A percentile compares a stretch with the other conserved stretches of the same genome.
phyloP scores from a whole-genome alignment of 2,113 vertebrate genomes.

The Sturnira hondurensis region DNA sequence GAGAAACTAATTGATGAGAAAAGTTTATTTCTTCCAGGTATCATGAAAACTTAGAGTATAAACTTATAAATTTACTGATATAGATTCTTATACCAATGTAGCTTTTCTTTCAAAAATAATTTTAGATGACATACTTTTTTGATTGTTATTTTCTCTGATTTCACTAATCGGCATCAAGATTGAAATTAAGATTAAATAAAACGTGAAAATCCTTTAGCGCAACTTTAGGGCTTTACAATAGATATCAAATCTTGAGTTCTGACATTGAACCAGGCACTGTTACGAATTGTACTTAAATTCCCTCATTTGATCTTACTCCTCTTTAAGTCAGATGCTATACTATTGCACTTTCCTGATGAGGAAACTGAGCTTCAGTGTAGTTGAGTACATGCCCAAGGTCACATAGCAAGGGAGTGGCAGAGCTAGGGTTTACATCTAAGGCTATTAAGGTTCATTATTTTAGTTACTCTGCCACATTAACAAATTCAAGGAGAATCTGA shows the following conservation, averaged over 20 bases:
- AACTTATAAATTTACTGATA: neutral
- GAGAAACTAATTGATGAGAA: neutral
- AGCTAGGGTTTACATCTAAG: neutral
- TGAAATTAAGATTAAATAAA: neutral
- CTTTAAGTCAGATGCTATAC: neutral
- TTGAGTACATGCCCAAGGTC: neutral
- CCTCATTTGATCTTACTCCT: neutral
- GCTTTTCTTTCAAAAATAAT: neutral
- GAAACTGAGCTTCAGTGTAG: neutral
- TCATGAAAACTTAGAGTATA: neutral
- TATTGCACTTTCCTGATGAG: neutral
- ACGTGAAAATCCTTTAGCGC: neutral
- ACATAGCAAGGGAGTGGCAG: neutral
- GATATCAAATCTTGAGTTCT: neutral
- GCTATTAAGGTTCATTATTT: neutral
- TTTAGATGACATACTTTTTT: neutral
- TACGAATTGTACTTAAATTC: neutral
- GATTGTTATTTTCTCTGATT: neutral
- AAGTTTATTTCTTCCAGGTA: conserved; percentile 16
- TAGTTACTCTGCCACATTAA: neutral
- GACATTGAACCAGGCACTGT: neutral
- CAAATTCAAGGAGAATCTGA: neutral
- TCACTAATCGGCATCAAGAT: neutral
- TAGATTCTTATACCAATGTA: neutral
- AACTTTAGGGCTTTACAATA: neutral